These are phyloP conservation scores for Anas platyrhynchos DNA, from an alignment of 2,113 vertebrate genomes.

Conservation along the genomic window DNA sequence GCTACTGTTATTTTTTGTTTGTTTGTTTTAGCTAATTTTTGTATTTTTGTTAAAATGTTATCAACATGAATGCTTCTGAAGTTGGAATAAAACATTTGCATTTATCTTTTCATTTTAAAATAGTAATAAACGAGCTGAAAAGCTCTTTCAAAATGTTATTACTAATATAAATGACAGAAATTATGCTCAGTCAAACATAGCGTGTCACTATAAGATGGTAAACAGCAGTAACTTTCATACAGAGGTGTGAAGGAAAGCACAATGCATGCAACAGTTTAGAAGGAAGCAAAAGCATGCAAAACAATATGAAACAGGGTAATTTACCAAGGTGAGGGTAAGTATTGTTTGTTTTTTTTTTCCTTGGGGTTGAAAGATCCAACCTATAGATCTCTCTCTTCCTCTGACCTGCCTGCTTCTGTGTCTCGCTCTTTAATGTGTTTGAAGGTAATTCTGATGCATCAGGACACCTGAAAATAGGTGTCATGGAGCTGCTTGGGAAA, in stretches of 20 bases:
- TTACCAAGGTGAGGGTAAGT: not conserved
- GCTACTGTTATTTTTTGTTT: not conserved
- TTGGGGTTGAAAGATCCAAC: not conserved
- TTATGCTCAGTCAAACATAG: not conserved
- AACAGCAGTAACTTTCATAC: not conserved
- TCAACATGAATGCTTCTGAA: not conserved
- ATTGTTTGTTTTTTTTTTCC: not conserved
- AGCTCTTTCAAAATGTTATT: not conserved
- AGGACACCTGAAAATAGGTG: not conserved
- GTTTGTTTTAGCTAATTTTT: not conserved
- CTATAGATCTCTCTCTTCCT: not conserved
- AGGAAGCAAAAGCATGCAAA: not conserved
- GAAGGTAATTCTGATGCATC: not conserved
- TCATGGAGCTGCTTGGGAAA: not conserved
- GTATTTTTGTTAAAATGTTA: not conserved
- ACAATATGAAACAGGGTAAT: not conserved
- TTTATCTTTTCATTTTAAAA: not conserved
- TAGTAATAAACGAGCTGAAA: not conserved
- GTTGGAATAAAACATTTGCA: not conserved
- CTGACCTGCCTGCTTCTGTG: not conserved
- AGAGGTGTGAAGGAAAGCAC: not conserved
- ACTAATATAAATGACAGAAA: not conserved
- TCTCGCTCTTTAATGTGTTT: not conserved
- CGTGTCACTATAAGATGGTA: not conserved
- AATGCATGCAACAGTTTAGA: not conserved